Evolutionary conservation across 2,797 vertebrate species (phyloP).

Genomic region (Nyctalus aviator): DNA sequence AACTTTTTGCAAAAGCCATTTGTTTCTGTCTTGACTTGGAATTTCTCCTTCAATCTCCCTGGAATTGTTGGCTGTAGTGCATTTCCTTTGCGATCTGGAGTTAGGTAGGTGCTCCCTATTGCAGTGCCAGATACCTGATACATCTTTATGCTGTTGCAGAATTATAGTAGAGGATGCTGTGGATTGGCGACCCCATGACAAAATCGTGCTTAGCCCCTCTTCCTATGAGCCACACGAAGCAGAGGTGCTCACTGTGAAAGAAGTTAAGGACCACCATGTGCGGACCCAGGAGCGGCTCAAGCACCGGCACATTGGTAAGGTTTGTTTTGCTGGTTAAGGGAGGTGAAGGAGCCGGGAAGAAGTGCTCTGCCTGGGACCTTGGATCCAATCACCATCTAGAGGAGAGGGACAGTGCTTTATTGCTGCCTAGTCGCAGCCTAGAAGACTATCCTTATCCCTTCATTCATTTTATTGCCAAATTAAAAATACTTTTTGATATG

Average conservation of each 20-base stretch:
- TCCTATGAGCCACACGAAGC: constrained; percentile 88
- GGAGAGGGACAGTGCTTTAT: neutral
- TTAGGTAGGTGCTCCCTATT: neutral
- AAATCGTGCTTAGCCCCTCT: constrained; percentile 86
- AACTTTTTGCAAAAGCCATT: neutral
- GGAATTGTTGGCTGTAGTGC: no score
- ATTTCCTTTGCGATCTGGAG: neutral
- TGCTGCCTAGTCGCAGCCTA: neutral
- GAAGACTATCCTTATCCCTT: neutral
- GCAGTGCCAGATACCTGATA: neutral
- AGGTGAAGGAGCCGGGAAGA: neutral
- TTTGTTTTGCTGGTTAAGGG: neutral
- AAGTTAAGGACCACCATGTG: constrained; percentile 81
- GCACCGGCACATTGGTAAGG: constrained; percentile 86
- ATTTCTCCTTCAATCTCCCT: neutral
- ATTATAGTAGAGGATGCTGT: constrained; percentile 84
- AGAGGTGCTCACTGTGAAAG: constrained; percentile 85
- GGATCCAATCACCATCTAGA: neutral
- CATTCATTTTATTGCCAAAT: constrained; percentile 20
- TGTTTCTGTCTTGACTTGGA: neutral
- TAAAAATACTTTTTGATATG: neutral
- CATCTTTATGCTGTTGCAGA: constrained; percentile 71
- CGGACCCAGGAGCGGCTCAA: constrained; percentile 79
- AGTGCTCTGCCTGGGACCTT: no score
- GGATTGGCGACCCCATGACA: constrained; percentile 84